These are phyloP conservation scores for Misgurnus mizolepis DNA, from an alignment of 2,113 vertebrate genomes.

Conservation along the genomic window DNA sequence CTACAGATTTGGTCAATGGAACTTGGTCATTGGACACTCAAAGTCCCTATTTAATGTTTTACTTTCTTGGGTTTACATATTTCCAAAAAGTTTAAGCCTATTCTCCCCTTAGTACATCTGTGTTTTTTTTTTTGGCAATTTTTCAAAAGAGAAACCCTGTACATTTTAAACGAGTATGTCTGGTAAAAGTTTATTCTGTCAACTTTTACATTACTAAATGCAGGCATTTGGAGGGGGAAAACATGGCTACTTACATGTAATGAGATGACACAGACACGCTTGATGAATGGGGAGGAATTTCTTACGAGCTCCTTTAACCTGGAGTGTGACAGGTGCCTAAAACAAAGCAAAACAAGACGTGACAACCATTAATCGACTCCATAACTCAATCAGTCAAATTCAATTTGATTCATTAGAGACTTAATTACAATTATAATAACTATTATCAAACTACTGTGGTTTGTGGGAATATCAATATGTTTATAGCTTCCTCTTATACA, in stretches of 20 bases:
- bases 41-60: too few relatives aligned
- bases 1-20: too few relatives aligned
- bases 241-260: constrained; percentile 81
- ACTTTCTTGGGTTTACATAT: too few relatives aligned
- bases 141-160: too few relatives aligned
- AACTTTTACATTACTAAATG: neutral
- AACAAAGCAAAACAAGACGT: constrained; percentile 36
- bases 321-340: constrained; percentile 64
- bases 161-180: too few relatives aligned
- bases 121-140: too few relatives aligned
- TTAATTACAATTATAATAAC: constrained; percentile 4
- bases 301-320: constrained; percentile 60
- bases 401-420: neutral
- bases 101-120: too few relatives aligned
- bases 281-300: constrained; percentile 83
- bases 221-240: neutral
- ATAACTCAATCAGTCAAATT: constrained; percentile 14
- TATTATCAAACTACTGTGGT: neutral
- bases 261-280: constrained; percentile 82
- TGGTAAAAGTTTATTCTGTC: too few relatives aligned
- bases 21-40: too few relatives aligned
- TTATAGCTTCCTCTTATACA: constrained; percentile 26
- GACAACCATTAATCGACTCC: constrained; percentile 1
- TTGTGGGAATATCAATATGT: neutral
- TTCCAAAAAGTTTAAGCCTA: too few relatives aligned